Base-by-base conservation (phyloP, 2,113 vertebrate genomes). In the Caranx melampygus region DNA sequence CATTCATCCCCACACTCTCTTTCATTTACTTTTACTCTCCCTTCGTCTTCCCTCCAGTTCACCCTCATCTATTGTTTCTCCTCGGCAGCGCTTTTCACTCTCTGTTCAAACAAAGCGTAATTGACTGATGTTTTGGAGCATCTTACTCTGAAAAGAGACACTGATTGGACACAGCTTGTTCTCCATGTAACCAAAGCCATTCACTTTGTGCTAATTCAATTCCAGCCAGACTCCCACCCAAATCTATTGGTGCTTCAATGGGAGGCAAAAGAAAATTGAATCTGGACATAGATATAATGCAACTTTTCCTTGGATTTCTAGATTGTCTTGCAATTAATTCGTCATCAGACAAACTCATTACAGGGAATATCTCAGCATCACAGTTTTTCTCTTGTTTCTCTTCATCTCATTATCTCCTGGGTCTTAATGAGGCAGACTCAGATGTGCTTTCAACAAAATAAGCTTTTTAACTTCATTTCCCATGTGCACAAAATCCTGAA, bases 151-250 rank as follows among this genome's bases (percentile, higher is more conserved):
- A 78, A 68, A 78, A 58, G 63, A 77, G 79, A 87, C 85, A 73
- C 82, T 89, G 76, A 91, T 89, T 88, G 78, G 88, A 84, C 75
- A 68, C 35, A 26, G 80, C 67, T 86, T 76, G 75, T 85, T 75
- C 77, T 86, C 83, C 66, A 37, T 82, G 81, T 82, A 81, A 83
- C 87, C 77, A 81, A 85, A 88, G 72, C 67, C 84, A 85, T 87
- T 89, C 65, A 37, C 78, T 86, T 68, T 82, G 70, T n/a, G 10
- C 78, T 80, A 88, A 90, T 88, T 86, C 64, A 90, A 83, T 91
- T 84, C 70, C 34, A 70, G 67, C 54, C 58, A 14, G 72, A 81
- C 88, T 85, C 65, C 79, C 58, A 55, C 47, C 63, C 55, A 71
- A 72, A 81, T 88, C 69, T 86, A 67, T 68, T 14, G 70, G 59